Percentiles rank a stretch among this genome's conserved stretches.
Evolutionary conservation across 2,113 vertebrate genomes (phyloP).

Genomic region (Eurypyga helias): DNA sequence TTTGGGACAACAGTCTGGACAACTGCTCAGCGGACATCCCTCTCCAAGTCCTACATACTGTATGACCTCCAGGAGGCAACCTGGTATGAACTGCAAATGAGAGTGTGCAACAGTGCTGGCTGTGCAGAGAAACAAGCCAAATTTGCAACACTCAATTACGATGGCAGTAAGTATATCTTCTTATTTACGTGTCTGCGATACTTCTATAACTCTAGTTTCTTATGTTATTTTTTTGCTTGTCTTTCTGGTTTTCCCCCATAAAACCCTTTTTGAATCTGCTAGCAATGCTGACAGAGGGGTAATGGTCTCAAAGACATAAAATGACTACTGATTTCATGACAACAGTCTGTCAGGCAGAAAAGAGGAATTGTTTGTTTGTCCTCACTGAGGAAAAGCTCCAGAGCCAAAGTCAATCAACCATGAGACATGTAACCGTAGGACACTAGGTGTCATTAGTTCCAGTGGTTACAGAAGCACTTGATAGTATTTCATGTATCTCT

Average conservation of each 20-base stretch:
- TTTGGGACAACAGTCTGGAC: conserved; percentile 93
- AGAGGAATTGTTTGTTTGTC: not conserved
- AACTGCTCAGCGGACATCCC: conserved; percentile 91
- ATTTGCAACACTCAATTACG: conserved; percentile 93
- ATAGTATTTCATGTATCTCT: not conserved
- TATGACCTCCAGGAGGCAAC: conserved; percentile 95
- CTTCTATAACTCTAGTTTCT: not conserved
- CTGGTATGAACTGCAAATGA: conserved; percentile 98
- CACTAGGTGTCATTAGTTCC: not conserved
- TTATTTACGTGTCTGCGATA: not conserved
- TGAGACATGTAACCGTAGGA: not conserved
- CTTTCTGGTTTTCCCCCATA: not conserved
- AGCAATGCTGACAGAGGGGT: not conserved
- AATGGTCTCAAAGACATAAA: not conserved
- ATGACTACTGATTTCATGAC: not conserved
- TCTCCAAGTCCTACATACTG: conserved; percentile 94
- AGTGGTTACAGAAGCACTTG: not conserved
- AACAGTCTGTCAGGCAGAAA: not conserved
- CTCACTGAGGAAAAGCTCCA: not conserved
- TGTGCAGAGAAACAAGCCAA: conserved; percentile 93
- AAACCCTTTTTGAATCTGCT: not conserved
- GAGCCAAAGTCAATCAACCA: not conserved
- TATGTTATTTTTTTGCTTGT: not conserved
- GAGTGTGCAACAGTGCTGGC: conserved; percentile 96
- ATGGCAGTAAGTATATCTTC: conserved; percentile 89